A percentile compares a stretch with the other conserved stretches of the same genome.
Evolutionary conservation across 2,888 invertebrate genomes (phyloP).

Genomic region (Yponomeuta evonymella): DNA sequence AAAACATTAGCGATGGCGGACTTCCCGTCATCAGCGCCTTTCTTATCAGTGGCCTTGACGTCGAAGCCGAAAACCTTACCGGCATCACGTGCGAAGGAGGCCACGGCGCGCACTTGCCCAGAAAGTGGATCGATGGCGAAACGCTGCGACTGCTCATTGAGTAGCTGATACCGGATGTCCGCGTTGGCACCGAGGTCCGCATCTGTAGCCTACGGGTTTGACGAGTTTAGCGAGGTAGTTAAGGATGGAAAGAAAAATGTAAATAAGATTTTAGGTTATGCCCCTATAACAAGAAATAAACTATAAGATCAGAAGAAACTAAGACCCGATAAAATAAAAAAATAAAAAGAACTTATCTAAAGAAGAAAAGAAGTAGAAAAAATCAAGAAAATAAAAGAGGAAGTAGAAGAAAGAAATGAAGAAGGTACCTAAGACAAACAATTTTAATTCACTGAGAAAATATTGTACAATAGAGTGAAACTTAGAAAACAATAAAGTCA

Average conservation of each 20-base stretch:
- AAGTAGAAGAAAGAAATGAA: no score
- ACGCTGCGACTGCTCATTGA: constrained; percentile 84
- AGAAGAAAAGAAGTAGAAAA: no score
- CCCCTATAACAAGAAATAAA: no score
- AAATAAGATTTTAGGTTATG: neutral
- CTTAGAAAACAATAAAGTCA: no score
- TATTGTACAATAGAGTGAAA: no score
- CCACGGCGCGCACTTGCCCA: constrained; percentile 85
- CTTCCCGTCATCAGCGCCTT: constrained; percentile 87
- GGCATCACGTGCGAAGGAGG: constrained; percentile 80
- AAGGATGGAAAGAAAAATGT: constrained; percentile 15
- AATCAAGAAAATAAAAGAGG: no score
- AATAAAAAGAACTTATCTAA: no score
- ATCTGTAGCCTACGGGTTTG: constrained; percentile 78
- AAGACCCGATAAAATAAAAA: no score
- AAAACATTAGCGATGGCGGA: constrained; percentile 91
- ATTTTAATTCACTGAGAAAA: no score
- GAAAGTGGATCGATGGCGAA: constrained; percentile 86
- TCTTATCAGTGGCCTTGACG: constrained; percentile 89
- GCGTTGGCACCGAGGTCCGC: constrained; percentile 85
- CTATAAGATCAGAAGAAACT: no score
- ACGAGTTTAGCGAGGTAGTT: no score
- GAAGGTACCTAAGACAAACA: no score
- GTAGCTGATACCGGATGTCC: constrained; percentile 87
- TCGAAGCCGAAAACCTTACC: constrained; percentile 90